Base-by-base conservation (phyloP, 2,113 vertebrate genomes). In the Xenopus laevis region DNA sequence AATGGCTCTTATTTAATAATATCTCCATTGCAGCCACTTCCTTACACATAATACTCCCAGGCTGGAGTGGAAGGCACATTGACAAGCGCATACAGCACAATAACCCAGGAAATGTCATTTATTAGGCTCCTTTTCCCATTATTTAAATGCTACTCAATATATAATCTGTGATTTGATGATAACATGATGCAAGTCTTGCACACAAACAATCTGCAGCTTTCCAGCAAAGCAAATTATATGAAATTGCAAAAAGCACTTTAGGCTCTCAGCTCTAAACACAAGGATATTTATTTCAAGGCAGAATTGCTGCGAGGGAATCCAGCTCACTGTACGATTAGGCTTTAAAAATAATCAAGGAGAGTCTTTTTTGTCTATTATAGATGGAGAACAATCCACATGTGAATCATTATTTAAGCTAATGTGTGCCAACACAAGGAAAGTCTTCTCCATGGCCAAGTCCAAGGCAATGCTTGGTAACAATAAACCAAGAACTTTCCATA, bases 51-150 rank as follows among this genome's bases (percentile, higher is more conserved):
- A 47, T 67, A 52, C 47, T 69, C 57, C 45, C 27, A 67, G 65
- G 8, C 23, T 63, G 30, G 50, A 21, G 17, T 67, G 65, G 44
- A 44, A 46, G 7, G 46, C 46, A 12, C 27, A 63, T 46, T 23
- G 47, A 64, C 13, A 1, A 68, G 27, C 59, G 13, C 4, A 52
- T 50, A 40, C 20, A 44, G 18, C 44, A 40, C 60, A 64, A 70
- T 52, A 68, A 62, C 17, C 17, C 30, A 57, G 33, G 66, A 77
- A 70, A 70, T 70, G 27, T 62, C 4, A 77, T 64, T 70, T 64
- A 64, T 52, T n/a, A 44, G 58, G 18, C 27, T 50, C 27, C 44
- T 16, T n/a, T 68, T 68, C 21, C 57, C 45, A 69, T 61, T 27
- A 62, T 44, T 27, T 23, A 30, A 50, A 68, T 58, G 55, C 55